These are phyloP conservation scores for Oreonectes daqikongensis DNA, from an alignment of 2,797 vertebrate genomes.

Conservation along the genomic window DNA sequence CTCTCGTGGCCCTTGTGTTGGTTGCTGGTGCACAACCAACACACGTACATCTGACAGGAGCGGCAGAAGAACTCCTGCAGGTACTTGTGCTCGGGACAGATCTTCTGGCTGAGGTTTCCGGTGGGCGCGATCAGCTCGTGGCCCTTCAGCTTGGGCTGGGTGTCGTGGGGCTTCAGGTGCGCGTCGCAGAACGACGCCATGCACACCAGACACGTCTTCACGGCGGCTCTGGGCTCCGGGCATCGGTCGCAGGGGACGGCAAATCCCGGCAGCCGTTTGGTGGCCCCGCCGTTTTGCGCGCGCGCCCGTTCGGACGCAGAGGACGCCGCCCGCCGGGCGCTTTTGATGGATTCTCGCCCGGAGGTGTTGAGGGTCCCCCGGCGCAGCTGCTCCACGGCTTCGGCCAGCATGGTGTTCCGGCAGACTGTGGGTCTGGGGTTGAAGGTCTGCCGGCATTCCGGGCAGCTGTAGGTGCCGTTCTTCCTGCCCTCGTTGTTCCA, in stretches of 20 bases:
- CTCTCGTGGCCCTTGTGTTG: constrained; percentile 77
- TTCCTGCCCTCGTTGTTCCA: constrained; percentile 77
- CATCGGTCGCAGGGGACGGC: constrained; percentile 75
- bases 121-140: constrained; percentile 78
- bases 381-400: constrained; percentile 80
- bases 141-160: constrained; percentile 68
- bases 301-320: constrained; percentile 53
- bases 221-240: constrained; percentile 63
- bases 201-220: constrained; percentile 78
- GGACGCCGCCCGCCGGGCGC: constrained; percentile 36
- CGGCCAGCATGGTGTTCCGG: constrained; percentile 82
- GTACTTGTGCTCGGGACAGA: constrained; percentile 82
- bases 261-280: constrained; percentile 48
- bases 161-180: constrained; percentile 78
- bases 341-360: constrained; percentile 67
- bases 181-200: constrained; percentile 78
- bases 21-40: constrained; percentile 81
- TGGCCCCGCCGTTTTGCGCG: neutral
- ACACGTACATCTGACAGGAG: constrained; percentile 73
- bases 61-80: constrained; percentile 82
- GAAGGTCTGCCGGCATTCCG: constrained; percentile 78
- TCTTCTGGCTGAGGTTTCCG: constrained; percentile 73
- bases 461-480: constrained; percentile 75
- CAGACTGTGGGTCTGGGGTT: constrained; percentile 73
- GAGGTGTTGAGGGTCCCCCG: constrained; percentile 62